Evolutionary conservation across 2,888 invertebrate genomes (phyloP), one percentile per base, ranked within the genome.

Genomic region (Tiliacea citrago): DNA sequence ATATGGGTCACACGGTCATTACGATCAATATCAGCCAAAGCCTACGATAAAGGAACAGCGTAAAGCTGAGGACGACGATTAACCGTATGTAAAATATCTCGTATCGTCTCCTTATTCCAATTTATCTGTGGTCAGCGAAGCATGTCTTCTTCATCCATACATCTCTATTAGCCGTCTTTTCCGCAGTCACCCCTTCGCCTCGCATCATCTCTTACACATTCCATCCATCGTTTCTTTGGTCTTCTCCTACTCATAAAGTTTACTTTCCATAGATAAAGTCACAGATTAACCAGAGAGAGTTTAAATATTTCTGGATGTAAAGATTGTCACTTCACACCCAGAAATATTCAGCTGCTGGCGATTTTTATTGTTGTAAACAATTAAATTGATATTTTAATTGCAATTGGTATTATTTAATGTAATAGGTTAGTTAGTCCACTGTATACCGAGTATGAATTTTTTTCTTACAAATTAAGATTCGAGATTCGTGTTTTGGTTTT

Each of bases 71-170:
- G 29, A 29, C 4, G 55, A 65, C 10, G 51, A 62, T 16, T 49
- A 49, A 57, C 18, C 12, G 72, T 61, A 55, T 42, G 79, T 79
- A 47, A 18, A 39, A 47, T 68, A 24, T 42, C 21, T 13, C 5
- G 8, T 58, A 58, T 35, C 6, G 6, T 45, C 24, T 12, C 24
- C 1, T 10, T 47, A 18, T 13, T 47, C 29, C 18, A 45, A 24
- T 24, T 47, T 21, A 12, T 29, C 29, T 18, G 18, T 21, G 0
- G 13, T 21, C 21, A 5, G 12, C 21, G 29, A 5, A 29, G 18
- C 13, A 18, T 18, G 18, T 9, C 9, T 29, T 29, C 7, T 35
- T 61, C 63, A 13, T 47, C 8, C 29, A 2, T 18, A 18, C 4
- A 45, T 24, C 12, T 12, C 9, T 45, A 24, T 1, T 39, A 12